phyloP scores from a whole-genome alignment of 2,113 vertebrate species.

The Caretta caretta region DNA sequence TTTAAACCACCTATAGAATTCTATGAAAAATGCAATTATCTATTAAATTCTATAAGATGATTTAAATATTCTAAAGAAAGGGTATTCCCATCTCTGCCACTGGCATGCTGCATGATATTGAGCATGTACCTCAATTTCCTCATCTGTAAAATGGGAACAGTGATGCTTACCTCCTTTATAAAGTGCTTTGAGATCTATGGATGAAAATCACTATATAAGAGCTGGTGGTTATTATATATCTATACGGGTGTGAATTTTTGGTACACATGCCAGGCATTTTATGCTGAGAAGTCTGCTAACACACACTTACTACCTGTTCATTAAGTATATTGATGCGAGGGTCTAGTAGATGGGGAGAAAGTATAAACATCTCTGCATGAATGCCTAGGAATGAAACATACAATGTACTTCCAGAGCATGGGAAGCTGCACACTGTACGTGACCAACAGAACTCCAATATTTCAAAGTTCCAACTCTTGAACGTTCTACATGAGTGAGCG shows the following conservation, averaged over 20 bases:
- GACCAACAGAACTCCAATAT: background rate
- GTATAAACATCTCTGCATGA: background rate
- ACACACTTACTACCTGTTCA: background rate
- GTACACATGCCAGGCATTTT: background rate
- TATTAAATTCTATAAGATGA: background rate
- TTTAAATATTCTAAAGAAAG: background rate
- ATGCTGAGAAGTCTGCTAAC: background rate
- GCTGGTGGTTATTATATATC: background rate
- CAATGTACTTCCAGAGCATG: background rate
- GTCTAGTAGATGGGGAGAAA: background rate
- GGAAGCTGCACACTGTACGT: background rate
- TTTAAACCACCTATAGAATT: background rate
- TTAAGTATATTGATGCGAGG: background rate
- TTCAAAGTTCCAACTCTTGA: background rate
- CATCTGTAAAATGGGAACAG: background rate
- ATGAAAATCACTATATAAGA: background rate
- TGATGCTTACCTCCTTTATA: background rate
- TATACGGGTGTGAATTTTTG: background rate
- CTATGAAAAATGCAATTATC: background rate
- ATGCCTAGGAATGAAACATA: background rate
- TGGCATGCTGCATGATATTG: background rate
- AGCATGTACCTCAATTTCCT: background rate
- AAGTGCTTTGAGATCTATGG: background rate
- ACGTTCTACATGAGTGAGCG: rapidly evolving
- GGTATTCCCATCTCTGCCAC: background rate